Evolutionary conservation across 1,140 invertebrate genomes (phyloP), one percentile per base, ranked within the genome.

Genomic region (Hypothenemus hampei): DNA sequence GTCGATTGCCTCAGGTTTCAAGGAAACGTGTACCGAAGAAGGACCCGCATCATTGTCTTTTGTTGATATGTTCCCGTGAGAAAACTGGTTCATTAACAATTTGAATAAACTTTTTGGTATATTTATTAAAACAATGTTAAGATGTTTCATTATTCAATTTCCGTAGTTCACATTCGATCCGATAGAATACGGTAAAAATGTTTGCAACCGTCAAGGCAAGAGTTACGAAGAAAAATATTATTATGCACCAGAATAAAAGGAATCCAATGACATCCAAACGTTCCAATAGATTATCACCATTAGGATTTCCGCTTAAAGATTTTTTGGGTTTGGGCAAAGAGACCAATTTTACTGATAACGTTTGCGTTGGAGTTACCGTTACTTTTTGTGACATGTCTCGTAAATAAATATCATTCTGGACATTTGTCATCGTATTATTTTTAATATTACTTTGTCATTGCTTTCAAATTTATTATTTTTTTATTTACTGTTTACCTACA

Each of bases 61-160:
- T 21, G 11, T 37, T 15, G 52, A 35, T n/a, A 54, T 54, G 40
- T 54, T 54, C 52, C 52, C 52, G 52, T 54, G 52, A 54, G 52
- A 54, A 54, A 29, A 35, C 26, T 31, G 13, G 8, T 31, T n/a
- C n/a, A n/a, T n/a, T n/a, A n/a, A n/a, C n/a, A n/a, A n/a, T n/a
- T n/a, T n/a, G n/a, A n/a, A n/a, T n/a, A n/a, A n/a, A n/a, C n/a
- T n/a, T n/a, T n/a, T n/a, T n/a, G n/a, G n/a, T n/a, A n/a, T n/a
- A 8, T 31, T 31, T 13, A 11, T 31, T 31, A 8, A 11, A 11
- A 13, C 26, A 8, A 11, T 31, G 8, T 31, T 31, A 2, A 31
- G 2, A 31, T 13, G 13, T 31, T 31, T 31, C 26, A 13, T 31
- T 31, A 31, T 8, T 31, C 26, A 13, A 2, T 31, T 31, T 31